Base-by-base conservation (phyloP, 2,888 invertebrate species). In the Microdon myrmicae region DNA sequence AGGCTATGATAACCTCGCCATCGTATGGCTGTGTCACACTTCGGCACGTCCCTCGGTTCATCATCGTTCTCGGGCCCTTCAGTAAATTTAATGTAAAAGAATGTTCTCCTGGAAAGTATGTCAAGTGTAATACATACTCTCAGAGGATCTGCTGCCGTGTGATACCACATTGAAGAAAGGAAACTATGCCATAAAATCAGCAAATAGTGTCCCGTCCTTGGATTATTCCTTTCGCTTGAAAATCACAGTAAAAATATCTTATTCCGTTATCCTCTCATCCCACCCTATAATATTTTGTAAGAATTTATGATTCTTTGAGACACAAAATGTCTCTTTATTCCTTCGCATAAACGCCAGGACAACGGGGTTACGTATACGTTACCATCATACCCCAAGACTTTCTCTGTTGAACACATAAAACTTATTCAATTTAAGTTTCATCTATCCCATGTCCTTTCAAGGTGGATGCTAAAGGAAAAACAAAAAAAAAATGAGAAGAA, bases 51-150 rank as follows among this genome's bases (percentile, higher is more conserved):
- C n/a, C n/a, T n/a, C n/a, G n/a, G n/a, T n/a, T n/a, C n/a, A n/a
- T n/a, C n/a, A n/a, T n/a, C n/a, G n/a, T n/a, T n/a, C n/a, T n/a
- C n/a, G n/a, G n/a, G n/a, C n/a, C n/a, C n/a, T n/a, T n/a, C n/a
- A n/a, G n/a, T n/a, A n/a, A n/a, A n/a, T n/a, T 31, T 61, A 55
- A 56, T 55, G 39, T 61, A 55, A 49, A 55, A 35, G 44, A 29
- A 44, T 56, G 43, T 55, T 19, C 55, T 61, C 14, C 23, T n/a
- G n/a, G 23, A 55, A 61, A 55, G 55, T 61, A 55, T 61, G 61
- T 61, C 61, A 61, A 61, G 61, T 49, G 55, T 55, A 55, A 41
- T 55, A 49, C 34, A 55, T 49, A 55, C 55, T n/a, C n/a, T 49
- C 7, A 26, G 34, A 28, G 20, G 48, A 61, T 38, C 31, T 12